Base-by-base conservation (phyloP, 2,888 invertebrate genomes). In the Andricus curvator region DNA sequence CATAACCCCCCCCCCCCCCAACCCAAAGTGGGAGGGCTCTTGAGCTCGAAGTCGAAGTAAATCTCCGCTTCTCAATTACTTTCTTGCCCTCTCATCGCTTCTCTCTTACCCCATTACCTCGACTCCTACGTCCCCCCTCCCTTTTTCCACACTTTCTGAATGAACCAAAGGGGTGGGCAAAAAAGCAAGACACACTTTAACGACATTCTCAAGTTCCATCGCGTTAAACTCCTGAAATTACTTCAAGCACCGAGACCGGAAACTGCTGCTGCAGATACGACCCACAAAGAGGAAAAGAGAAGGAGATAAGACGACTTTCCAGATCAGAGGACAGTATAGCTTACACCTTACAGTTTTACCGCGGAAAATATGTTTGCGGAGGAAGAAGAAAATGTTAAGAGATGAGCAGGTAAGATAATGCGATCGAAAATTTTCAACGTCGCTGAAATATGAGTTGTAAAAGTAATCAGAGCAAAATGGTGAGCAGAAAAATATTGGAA, bases 11-110 rank as follows among this genome's bases (percentile, higher is more conserved):
- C 15, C 74, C 20, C 56, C 29, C 62, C 17, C 62, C 56, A 44
- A 33, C 33, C 33, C 64, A 22, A 11, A 20, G n/a, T 66, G 17
- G 48, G 29, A 51, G 66, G 44, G 76, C 80, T 78, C 78, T 82
- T 82, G 78, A 77, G 78, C 67, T 67, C 68, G 37, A 29, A 81
- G 85, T 84, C 85, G 86, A 88, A 91, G 92, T 92, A 91, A 92
- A 92, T 92, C 91, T 92, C 90, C 91, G 90, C 90, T 92, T 92
- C 92, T 91, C 92, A 92, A 92, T 92, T 92, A 92, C 92, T 92
- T 88, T 87, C 83, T 82, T 79, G 79, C 79, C 82, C 78, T 76
- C 65, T 78, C 81, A 51, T 76, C 76, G 67, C 79, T 65, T 78
- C 78, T 82, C 78, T 79, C 80, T 78, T 84, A 80, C 74, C 81